phyloP scores from a whole-genome alignment of 1,140 invertebrate genomes.

The Himalopsyche phryganea region DNA sequence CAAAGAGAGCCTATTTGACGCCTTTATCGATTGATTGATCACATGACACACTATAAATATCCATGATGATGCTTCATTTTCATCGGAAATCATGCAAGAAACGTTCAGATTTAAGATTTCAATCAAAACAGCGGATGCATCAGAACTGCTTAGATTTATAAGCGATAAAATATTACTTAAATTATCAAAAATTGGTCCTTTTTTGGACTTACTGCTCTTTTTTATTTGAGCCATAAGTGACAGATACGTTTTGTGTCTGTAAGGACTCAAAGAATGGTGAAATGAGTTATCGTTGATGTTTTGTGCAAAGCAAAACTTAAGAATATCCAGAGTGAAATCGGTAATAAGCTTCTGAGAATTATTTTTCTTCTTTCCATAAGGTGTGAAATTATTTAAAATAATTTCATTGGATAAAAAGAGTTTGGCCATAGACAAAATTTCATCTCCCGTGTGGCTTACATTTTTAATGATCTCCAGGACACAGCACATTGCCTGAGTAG shows the following conservation, averaged over 20 bases:
- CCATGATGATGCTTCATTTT: conserved; percentile 46
- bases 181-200: conserved; percentile 39
- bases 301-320: conserved; percentile 40
- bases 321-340: conserved; percentile 45
- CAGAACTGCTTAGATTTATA: conserved; percentile 40
- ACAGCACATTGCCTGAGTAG: conserved; percentile 1
- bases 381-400: conserved; percentile 55
- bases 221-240: conserved; percentile 46
- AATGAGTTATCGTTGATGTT: conserved; percentile 40
- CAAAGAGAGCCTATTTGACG: conserved; percentile 34
- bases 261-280: conserved; percentile 42
- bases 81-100: conserved; percentile 40
- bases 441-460: conserved; percentile 38
- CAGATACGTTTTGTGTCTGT: conserved; percentile 46
- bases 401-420: conserved; percentile 49
- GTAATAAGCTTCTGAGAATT: conserved; percentile 45
- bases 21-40: conserved; percentile 42
- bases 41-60: conserved; percentile 43
- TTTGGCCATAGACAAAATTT: conserved; percentile 38
- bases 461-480: conserved; percentile 23
- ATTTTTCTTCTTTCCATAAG: conserved; percentile 43
- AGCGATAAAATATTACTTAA: conserved; percentile 40
- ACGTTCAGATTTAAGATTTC: conserved; percentile 41
- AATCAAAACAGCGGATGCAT: conserved; percentile 40
- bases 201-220: conserved; percentile 45